These are phyloP conservation scores for Axinella damicornis DNA, from an alignment of 37 sponge, comb jelly and placozoan species.

Conservation along the genomic window DNA sequence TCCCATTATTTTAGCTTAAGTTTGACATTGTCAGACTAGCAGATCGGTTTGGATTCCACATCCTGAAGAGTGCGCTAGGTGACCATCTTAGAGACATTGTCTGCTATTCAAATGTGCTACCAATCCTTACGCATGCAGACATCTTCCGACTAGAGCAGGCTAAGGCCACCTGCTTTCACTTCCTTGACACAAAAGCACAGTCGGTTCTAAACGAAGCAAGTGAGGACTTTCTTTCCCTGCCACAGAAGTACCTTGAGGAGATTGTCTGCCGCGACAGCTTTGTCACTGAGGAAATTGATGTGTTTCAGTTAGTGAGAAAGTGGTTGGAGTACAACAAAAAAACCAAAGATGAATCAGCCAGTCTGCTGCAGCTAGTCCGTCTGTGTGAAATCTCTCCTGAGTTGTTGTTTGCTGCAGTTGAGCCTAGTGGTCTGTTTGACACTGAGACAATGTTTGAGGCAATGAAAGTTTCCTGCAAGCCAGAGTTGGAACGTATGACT, in stretches of 20 bases:
- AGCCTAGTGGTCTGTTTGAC: slow-evolving; percentile 1
- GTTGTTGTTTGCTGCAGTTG: slow-evolving; percentile 1
- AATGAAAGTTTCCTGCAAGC: not conserved
- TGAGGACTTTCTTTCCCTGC: no score
- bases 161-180: slow-evolving; percentile 18
- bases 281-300: not conserved
- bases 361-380: slow-evolving; percentile 8
- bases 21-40: slow-evolving; percentile 61
- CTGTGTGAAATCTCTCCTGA: slow-evolving; percentile 26
- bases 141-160: slow-evolving; percentile 7
- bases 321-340: slow-evolving; percentile 21
- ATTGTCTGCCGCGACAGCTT: slow-evolving; percentile 31
- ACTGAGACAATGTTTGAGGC: not conserved
- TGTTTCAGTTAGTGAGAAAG: not conserved
- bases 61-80: slow-evolving; percentile 50
- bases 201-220: not conserved
- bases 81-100: slow-evolving; percentile 42
- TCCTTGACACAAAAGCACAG: slow-evolving; percentile 38
- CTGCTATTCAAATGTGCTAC: slow-evolving; percentile 30
- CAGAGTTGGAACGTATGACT: slow-evolving; percentile 11
- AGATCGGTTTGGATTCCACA: slow-evolving; percentile 50
- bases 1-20: slow-evolving; percentile 29
- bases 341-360: not conserved
- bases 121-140: slow-evolving; percentile 24
- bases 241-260: not conserved